Evolutionary conservation across 1,140 invertebrate genomes (phyloP).

Genomic region (Drosophila serrata): DNA sequence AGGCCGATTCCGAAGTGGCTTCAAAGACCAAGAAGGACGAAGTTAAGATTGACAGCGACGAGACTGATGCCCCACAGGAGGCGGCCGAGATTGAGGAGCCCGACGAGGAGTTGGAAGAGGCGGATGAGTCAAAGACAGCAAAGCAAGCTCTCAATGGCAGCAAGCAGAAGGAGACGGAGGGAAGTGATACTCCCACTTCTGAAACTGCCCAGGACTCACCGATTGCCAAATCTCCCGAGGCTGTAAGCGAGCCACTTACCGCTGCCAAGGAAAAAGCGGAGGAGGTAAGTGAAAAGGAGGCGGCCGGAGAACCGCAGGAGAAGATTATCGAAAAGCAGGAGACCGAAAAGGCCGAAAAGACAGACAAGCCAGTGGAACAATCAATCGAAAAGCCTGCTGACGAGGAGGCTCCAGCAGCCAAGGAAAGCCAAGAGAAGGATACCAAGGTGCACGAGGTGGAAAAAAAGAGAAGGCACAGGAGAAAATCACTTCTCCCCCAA

Average conservation of each 20-base stretch:
- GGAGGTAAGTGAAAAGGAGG: slow-evolving; percentile 29
- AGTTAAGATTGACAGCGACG: slow-evolving; percentile 37
- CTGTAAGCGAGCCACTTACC: slow-evolving; percentile 7
- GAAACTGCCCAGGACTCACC: not conserved
- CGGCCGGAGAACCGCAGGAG: slow-evolving; percentile 6
- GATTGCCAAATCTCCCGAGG: slow-evolving; percentile 16
- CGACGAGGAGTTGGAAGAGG: slow-evolving; percentile 58
- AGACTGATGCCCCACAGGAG: slow-evolving; percentile 47
- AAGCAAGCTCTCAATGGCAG: slow-evolving; percentile 63
- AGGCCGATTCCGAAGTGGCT: slow-evolving; percentile 17
- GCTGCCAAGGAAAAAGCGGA: slow-evolving; percentile 29
- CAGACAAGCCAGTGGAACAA: slow-evolving; percentile 21
- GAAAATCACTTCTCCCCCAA: not conserved
- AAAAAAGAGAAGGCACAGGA: slow-evolving; percentile 5
- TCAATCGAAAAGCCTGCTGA: not conserved
- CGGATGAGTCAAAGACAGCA: slow-evolving; percentile 22
- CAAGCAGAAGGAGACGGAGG: slow-evolving; percentile 28
- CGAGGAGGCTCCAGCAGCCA: slow-evolving; percentile 21
- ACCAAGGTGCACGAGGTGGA: slow-evolving; percentile 30
- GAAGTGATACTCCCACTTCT: slow-evolving; percentile 2
- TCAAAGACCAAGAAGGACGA: slow-evolving; percentile 31
- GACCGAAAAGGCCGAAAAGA: slow-evolving; percentile 41
- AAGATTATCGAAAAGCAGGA: slow-evolving; percentile 55
- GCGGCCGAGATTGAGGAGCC: slow-evolving; percentile 62
- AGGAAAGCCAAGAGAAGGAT: slow-evolving; percentile 6